A percentile compares a stretch with the other conserved stretches of the same genome.
These are phyloP conservation scores for Phylloscopus trochilus DNA, from an alignment of 2,113 vertebrate genomes.

Conservation along the genomic window DNA sequence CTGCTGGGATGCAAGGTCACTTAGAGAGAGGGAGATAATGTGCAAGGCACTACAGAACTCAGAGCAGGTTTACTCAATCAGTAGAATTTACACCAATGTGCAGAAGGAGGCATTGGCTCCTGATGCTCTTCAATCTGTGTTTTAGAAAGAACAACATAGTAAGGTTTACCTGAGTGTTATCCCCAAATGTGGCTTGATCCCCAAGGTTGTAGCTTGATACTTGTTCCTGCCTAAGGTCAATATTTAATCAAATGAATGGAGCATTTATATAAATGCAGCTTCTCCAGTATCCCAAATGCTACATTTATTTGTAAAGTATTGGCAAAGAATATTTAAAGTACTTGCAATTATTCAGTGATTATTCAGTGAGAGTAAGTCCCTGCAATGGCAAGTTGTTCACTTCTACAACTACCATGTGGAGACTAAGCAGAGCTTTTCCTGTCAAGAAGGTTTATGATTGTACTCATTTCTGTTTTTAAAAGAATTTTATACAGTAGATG, in stretches of 20 bases:
- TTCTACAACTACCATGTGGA: background rate
- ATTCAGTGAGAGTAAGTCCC: background rate
- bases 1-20: no score
- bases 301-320: background rate
- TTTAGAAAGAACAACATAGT: background rate
- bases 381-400: background rate
- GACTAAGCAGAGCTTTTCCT: background rate
- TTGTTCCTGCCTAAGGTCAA: background rate
- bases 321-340: background rate
- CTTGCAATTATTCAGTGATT: background rate
- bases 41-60: no score
- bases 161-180: background rate
- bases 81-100: background rate
- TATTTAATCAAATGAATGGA: background rate
- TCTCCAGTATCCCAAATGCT: background rate
- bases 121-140: background rate
- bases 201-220: background rate
- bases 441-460: background rate
- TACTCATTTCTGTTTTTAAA: background rate
- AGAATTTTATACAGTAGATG: background rate
- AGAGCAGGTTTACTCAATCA: background rate
- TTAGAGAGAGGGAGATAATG: no score
- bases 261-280: background rate
- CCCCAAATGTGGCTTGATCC: background rate
- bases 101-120: background rate